Conservation (phyloP, 2,113 vertebrate genomes). For the Mola mola region DNA sequence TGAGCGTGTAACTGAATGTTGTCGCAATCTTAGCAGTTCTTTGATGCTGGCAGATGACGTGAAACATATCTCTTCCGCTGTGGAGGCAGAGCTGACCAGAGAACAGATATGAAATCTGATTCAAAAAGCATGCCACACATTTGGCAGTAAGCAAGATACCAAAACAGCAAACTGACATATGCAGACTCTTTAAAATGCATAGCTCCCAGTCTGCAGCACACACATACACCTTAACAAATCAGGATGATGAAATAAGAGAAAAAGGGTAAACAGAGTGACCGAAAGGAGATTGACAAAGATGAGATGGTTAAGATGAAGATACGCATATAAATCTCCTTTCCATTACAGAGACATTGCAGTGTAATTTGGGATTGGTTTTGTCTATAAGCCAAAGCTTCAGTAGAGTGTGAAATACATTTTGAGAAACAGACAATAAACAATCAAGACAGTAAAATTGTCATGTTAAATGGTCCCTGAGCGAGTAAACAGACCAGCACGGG, state of each 20-base stretch:
- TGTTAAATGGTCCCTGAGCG: conserved; percentile 9
- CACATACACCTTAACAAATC: conserved; percentile 1
- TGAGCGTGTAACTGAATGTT: conserved; percentile 20
- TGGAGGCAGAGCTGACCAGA: conserved; percentile 4
- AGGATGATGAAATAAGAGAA: neutral
- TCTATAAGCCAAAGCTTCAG: neutral
- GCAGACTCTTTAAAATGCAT: neutral
- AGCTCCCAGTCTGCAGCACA: neutral
- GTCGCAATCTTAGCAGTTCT: conserved; percentile 24
- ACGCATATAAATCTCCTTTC: neutral
- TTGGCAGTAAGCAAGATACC: conserved; percentile 20
- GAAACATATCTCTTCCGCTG: conserved; percentile 25
- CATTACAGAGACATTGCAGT: too few species aligned
- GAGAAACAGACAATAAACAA: neutral
- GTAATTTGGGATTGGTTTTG: too few species aligned
- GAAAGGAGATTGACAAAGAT: neutral
- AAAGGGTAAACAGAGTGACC: neutral
- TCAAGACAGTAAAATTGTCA: neutral
- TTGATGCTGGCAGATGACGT: conserved; percentile 31
- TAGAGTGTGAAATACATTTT: neutral
- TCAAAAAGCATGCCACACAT: conserved; percentile 24
- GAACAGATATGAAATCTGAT: conserved; percentile 39
- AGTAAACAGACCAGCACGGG: conserved; percentile 18
- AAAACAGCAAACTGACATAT: conserved; percentile 9
- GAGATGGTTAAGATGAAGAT: neutral